These are phyloP conservation scores for Drosophila suboccidentalis DNA, from an alignment of 2,888 invertebrate species.

Conservation along the genomic window DNA sequence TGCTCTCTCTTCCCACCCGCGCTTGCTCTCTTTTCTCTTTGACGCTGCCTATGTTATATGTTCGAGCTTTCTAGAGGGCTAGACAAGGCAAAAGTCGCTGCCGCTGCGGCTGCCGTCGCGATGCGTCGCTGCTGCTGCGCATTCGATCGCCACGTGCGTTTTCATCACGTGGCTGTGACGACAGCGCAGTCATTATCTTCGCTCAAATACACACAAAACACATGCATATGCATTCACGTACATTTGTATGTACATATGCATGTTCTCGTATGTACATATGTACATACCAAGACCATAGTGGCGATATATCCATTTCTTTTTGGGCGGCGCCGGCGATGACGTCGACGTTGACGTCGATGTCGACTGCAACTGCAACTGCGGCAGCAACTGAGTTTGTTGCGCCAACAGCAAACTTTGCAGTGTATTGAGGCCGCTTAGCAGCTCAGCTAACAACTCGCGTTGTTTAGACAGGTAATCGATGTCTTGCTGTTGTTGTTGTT, in stretches of 20 bases:
- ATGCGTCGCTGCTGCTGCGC: conserved; percentile 13
- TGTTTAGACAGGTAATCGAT: conserved; percentile 28
- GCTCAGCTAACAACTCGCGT: conserved; percentile 26
- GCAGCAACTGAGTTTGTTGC: conserved; percentile 22
- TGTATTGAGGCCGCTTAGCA: conserved; percentile 28
- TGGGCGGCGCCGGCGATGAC: conserved; percentile 29
- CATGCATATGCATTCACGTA: not conserved
- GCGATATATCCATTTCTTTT: conserved; percentile 56
- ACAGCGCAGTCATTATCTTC: conserved; percentile 11
- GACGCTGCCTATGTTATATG: not conserved
- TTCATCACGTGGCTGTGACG: conserved; percentile 50
- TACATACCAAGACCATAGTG: conserved; percentile 44
- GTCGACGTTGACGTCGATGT: conserved; percentile 2
- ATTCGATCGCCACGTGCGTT: conserved; percentile 53
- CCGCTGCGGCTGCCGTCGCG: conserved; percentile 9
- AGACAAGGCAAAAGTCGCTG: conserved; percentile 6
- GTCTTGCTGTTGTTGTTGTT: conserved; percentile 6
- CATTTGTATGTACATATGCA: not conserved
- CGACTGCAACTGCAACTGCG: conserved; percentile 19
- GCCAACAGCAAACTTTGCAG: conserved; percentile 32
- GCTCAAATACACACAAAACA: conserved; percentile 8
- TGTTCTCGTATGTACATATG: conserved; percentile 23
- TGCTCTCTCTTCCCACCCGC: not conserved
- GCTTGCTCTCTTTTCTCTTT: conserved; percentile 5
- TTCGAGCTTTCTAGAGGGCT: conserved; percentile 23